Base-by-base conservation (phyloP, 2,888 invertebrate species). In the Parelbella ahira region DNA sequence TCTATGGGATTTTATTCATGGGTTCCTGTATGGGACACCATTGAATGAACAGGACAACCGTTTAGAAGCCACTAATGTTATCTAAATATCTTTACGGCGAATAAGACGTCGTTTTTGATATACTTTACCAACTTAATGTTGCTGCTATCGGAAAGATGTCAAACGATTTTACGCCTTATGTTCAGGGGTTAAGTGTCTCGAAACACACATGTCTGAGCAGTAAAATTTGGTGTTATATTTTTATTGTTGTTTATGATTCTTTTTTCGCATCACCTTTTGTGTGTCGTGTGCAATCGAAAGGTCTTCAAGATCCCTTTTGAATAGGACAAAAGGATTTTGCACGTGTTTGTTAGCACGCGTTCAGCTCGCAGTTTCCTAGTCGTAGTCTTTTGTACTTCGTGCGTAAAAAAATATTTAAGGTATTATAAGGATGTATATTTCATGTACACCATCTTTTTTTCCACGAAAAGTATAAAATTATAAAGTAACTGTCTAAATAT, bases 51-150 rank as follows among this genome's bases (percentile, higher is more conserved):
- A 55, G 60, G 68, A 79, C 81, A 79, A 70, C 73, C 82, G 72
- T 84, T 83, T 82, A 82, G 68, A 83, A 84, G 81, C 86, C 86
- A 81, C 86, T 86, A 87, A 87, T 86, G 80, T 78, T 84, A 84
- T 86, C 84, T 82, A 70, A 76, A 80, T 68, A 76, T 78, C 72
- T 71, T 68, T 57, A 66, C 58, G 68, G 67, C 53, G 63, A 77
- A 63, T 62, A 63, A 79, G 74, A 75, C 58, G 64, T 79, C 78
- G 70, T 59, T 63, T 68, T 68, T 63, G 56, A 53, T 48, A 48
- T 50, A 48, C 48, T 54, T 56, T 49, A 60, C 48, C 34, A 50
- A 43, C 42, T 44, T 37, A 11, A 49, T 37, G n/a, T n/a, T n/a
- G n/a, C n/a, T n/a, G n/a, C n/a, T n/a, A n/a, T n/a, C n/a, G n/a